Conservation (phyloP, 2,888 invertebrate species). For the Nysson spinosus region DNA sequence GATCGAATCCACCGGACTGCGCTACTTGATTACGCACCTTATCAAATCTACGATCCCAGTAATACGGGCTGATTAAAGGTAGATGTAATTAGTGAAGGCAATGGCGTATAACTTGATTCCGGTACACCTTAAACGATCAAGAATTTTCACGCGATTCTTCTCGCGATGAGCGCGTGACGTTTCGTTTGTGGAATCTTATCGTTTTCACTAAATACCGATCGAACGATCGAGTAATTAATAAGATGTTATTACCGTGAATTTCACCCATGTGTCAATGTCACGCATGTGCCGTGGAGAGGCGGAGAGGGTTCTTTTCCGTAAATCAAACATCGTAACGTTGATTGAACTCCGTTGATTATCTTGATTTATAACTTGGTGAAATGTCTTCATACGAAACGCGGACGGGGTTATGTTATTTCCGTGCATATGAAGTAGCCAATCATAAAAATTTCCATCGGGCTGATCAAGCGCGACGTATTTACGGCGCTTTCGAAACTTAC, state of each 20-base stretch:
- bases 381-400: slow-evolving; percentile 2
- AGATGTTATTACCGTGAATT: background rate
- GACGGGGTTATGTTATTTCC: slow-evolving; percentile 14
- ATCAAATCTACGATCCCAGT: slow-evolving; percentile 18
- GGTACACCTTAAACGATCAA: background rate
- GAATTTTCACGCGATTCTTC: too few species aligned
- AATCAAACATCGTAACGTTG: background rate
- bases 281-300: slow-evolving; percentile 2
- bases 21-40: slow-evolving; percentile 4
- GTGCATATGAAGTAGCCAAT: background rate
- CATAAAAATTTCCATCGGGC: slow-evolving; percentile 39
- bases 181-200: background rate
- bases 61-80: too few species aligned
- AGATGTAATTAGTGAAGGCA: too few species aligned
- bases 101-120: too few species aligned
- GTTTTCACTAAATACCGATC: background rate
- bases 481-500: slow-evolving; percentile 28
- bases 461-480: slow-evolving; percentile 25
- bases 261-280: slow-evolving; percentile 25
- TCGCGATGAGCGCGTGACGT: background rate
- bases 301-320: background rate
- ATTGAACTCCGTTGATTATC: slow-evolving; percentile 21
- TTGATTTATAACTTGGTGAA: slow-evolving; percentile 13
- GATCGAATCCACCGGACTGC: background rate
- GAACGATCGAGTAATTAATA: slow-evolving; percentile 10